Conservation (phyloP, 2,888 invertebrate species). For the Octodonta nipae region DNA sequence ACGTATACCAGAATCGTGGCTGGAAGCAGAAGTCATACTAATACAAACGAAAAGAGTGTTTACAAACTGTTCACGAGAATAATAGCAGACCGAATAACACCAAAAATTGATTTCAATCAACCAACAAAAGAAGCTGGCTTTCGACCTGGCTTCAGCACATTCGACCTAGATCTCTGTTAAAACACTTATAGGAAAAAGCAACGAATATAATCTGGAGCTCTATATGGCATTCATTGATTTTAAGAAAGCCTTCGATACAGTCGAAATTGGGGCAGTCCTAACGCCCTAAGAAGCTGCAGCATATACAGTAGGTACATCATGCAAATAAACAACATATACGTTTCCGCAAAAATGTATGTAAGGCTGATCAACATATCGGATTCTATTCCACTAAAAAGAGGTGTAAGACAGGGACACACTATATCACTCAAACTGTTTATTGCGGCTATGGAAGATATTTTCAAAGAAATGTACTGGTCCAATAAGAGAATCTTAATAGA, state of each 20-base stretch:
- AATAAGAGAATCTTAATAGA: background rate
- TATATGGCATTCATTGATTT: background rate
- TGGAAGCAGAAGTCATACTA: constrained; percentile 3
- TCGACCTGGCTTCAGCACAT: background rate
- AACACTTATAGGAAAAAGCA: constrained; percentile 5
- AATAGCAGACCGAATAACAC: constrained; percentile 3
- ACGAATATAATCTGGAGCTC: constrained; percentile 1
- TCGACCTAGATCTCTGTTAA: constrained; percentile 3
- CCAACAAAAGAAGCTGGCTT: background rate
- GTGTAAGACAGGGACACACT: constrained; percentile 1
- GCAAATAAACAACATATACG: background rate
- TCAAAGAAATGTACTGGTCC: background rate
- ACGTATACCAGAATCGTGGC: constrained; percentile 2
- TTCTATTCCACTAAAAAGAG: constrained; percentile 1
- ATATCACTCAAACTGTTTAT: constrained; percentile 1
- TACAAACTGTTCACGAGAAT: constrained; percentile 3
- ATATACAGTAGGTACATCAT: background rate
- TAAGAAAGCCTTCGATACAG: background rate
- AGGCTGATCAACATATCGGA: background rate
- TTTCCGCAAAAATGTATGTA: constrained; percentile 1
- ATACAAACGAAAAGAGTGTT: background rate
- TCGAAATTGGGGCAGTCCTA: background rate
- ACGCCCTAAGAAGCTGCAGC: background rate
- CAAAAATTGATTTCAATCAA: constrained; percentile 3
- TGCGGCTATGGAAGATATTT: background rate